Conservation (phyloP, 1,140 invertebrate genomes). For the Drosophila hydei region DNA sequence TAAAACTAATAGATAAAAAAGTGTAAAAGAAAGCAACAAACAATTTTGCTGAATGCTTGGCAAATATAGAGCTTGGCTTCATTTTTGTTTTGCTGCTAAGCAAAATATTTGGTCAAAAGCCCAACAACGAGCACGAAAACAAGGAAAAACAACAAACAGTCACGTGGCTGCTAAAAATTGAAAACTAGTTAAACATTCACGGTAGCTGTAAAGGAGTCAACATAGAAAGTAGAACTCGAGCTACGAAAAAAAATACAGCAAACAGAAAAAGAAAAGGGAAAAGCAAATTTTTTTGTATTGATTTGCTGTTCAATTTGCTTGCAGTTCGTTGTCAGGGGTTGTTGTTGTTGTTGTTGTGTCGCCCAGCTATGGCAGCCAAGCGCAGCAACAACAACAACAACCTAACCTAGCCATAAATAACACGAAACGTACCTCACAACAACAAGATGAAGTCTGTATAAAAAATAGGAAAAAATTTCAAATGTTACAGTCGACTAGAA, state of each 20-base stretch:
- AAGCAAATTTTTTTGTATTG: conserved; percentile 52
- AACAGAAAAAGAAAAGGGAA: conserved; percentile 8
- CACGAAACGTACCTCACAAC: conserved; percentile 62
- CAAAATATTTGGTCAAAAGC: conserved; percentile 59
- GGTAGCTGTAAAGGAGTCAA: conserved; percentile 41
- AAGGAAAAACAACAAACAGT: conserved; percentile 7
- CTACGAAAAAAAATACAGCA: conserved; percentile 10
- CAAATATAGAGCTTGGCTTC: conserved; percentile 25
- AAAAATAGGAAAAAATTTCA: conserved; percentile 6
- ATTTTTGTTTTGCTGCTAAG: conserved; percentile 34
- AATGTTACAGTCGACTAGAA: neutral
- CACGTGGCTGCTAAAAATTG: conserved; percentile 54
- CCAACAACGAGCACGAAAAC: conserved; percentile 7
- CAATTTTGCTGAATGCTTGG: conserved; percentile 49
- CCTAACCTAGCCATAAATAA: conserved; percentile 69
- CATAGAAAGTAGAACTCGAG: conserved; percentile 37
- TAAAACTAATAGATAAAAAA: conserved; percentile 38
- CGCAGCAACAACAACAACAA: conserved; percentile 37
- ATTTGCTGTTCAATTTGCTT: conserved; percentile 77
- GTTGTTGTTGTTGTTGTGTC: conserved; percentile 44
- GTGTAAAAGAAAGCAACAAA: conserved; percentile 33
- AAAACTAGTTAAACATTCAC: conserved; percentile 71
- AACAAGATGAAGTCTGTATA: conserved; percentile 21
- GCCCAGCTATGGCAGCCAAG: conserved; percentile 62
- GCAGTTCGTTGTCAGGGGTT: conserved; percentile 48